Evolutionary conservation across 2,888 invertebrate genomes (phyloP).

Genomic region (Mythimna ferrago): DNA sequence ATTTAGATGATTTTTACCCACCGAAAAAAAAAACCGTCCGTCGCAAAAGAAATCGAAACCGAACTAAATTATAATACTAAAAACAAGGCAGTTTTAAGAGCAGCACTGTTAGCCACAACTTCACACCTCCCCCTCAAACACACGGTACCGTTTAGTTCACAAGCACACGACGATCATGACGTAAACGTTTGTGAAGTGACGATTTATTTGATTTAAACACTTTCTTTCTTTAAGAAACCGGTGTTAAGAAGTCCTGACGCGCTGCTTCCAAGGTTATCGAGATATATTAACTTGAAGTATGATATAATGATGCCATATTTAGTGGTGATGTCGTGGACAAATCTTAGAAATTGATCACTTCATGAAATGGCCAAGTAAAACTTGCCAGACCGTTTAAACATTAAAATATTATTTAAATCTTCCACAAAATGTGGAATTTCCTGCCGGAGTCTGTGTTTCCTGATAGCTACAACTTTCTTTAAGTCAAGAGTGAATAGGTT

Average conservation of each 20-base stretch:
- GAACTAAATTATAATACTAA: not conserved
- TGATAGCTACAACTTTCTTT: no score
- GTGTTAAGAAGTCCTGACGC: not conserved
- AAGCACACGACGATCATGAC: slow-evolving; percentile 3
- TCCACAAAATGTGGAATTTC: no score
- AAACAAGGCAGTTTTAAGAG: not conserved
- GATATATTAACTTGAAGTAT: not conserved
- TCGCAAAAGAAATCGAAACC: not conserved
- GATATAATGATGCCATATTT: slow-evolving; percentile 8
- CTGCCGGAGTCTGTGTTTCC: no score
- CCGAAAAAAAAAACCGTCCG: no score
- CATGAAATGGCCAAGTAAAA: no score
- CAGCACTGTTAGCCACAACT: not conserved
- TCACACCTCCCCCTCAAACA: slow-evolving; percentile 2
- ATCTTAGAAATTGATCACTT: no score
- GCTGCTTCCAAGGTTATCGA: slow-evolving; percentile 14
- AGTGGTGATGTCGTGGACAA: not conserved
- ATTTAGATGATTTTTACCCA: no score
- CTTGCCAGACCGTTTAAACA: no score
- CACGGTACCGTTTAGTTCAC: slow-evolving; percentile 8
- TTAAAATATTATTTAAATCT: no score
- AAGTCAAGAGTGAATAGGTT: no score
- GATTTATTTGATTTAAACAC: slow-evolving; percentile 23
- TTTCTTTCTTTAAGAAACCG: slow-evolving; percentile 23
- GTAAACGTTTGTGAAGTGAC: slow-evolving; percentile 13